phyloP scores from a whole-genome alignment of 2,113 vertebrate genomes.

The Trogon surrucura region DNA sequence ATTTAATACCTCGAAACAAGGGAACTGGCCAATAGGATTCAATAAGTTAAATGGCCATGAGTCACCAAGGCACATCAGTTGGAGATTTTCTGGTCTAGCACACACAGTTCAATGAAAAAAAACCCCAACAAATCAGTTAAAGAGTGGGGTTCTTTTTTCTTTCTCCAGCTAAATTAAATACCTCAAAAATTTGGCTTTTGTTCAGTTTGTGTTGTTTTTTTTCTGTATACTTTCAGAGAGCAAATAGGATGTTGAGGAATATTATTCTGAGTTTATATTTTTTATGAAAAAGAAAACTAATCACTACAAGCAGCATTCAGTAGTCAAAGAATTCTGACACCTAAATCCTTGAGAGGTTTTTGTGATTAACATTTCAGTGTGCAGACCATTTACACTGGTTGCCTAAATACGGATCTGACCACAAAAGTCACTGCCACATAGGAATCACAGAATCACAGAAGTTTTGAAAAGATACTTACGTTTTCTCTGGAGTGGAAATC shows the following conservation, averaged over 20 bases:
- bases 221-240: not conserved
- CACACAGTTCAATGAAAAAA: not conserved
- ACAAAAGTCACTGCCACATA: not conserved
- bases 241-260: not conserved
- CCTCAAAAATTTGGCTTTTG: not conserved
- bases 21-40: not conserved
- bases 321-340: not conserved
- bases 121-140: rapidly evolving
- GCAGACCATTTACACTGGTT: not conserved
- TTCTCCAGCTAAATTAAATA: not conserved
- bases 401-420: not conserved
- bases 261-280: not conserved
- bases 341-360: not conserved
- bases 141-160: not conserved
- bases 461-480: not conserved
- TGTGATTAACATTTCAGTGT: not conserved
- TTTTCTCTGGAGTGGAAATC: not conserved
- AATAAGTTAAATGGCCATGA: not conserved
- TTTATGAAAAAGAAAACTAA: not conserved
- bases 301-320: not conserved
- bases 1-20: slow-evolving; percentile 34
- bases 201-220: not conserved
- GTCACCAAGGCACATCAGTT: not conserved
- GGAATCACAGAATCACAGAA: not conserved
- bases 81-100: not conserved